phyloP scores from a whole-genome alignment of 1,140 invertebrate genomes.

The Aphelinus certus region DNA sequence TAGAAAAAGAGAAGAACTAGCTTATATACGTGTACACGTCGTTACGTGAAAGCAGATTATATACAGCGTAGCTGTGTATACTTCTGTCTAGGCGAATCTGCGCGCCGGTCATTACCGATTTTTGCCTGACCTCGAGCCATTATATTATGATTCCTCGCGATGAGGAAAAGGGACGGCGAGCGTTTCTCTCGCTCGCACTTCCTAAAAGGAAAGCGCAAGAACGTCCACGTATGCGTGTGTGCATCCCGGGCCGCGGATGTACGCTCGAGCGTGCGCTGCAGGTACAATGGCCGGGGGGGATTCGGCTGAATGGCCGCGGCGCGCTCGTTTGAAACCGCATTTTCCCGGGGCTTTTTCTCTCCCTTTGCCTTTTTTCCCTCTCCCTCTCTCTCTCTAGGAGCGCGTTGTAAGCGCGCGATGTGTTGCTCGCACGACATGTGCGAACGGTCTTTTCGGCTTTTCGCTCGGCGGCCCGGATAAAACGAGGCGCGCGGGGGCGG shows the following conservation, averaged over 20 bases:
- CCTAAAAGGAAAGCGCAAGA: conserved; percentile 16
- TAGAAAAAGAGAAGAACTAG: neutral
- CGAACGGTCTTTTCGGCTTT: conserved; percentile 21
- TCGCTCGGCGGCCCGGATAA: neutral
- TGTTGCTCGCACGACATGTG: neutral
- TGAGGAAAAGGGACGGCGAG: neutral
- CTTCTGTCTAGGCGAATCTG: neutral
- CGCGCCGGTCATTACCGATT: conserved; percentile 25
- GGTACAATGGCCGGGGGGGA: neutral
- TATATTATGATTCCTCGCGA: neutral
- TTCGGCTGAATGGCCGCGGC: neutral
- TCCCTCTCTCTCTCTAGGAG: neutral
- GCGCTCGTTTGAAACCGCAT: conserved; percentile 22
- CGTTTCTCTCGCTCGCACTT: conserved; percentile 1
- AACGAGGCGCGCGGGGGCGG: neutral
- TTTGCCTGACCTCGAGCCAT: neutral
- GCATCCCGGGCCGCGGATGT: conserved; percentile 20
- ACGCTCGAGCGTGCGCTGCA: conserved; percentile 21
- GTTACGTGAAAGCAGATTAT: conserved; percentile 36
- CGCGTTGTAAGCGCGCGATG: neutral
- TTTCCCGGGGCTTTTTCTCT: neutral
- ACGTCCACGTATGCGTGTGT: neutral
- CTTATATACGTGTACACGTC: neutral
- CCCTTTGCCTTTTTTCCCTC: neutral
- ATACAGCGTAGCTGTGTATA: no score